Conservation (phyloP, 2,888 invertebrate species). For the Dynastes tityus region DNA sequence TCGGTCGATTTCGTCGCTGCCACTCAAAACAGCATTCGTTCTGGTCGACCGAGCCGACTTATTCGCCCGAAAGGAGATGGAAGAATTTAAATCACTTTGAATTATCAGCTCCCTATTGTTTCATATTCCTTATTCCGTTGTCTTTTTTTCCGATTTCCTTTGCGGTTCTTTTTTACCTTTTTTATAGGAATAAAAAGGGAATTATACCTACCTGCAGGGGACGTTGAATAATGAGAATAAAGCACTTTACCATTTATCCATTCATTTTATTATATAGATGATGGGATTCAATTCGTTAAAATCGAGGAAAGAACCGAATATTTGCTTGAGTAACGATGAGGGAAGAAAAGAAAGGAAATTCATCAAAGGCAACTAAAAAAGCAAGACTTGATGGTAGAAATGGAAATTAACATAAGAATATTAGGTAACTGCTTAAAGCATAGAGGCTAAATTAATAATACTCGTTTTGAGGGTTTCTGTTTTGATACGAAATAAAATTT, state of each 20-base stretch:
- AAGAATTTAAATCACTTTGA: slow-evolving; percentile 19
- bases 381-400: background rate
- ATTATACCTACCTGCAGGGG: slow-evolving; percentile 15
- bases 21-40: background rate
- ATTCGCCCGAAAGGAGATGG: background rate
- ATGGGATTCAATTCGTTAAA: background rate
- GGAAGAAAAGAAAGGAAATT: background rate
- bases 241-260: background rate
- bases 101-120: slow-evolving; percentile 15
- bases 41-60: background rate
- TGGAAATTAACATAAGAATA: too few relatives aligned
- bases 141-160: background rate
- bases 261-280: background rate
- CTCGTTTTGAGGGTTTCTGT: too few relatives aligned
- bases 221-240: slow-evolving; percentile 14
- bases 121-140: slow-evolving; percentile 1
- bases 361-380: background rate
- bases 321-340: background rate
- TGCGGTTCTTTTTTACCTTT: background rate
- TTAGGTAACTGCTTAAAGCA: too few relatives aligned
- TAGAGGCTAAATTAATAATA: too few relatives aligned
- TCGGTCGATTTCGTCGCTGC: background rate
- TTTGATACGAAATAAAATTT: too few relatives aligned
- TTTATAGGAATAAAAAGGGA: background rate
- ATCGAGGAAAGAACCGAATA: background rate